These are phyloP conservation scores for Trachelus troglodyta DNA, from an alignment of 2,888 invertebrate genomes.

Conservation along the genomic window DNA sequence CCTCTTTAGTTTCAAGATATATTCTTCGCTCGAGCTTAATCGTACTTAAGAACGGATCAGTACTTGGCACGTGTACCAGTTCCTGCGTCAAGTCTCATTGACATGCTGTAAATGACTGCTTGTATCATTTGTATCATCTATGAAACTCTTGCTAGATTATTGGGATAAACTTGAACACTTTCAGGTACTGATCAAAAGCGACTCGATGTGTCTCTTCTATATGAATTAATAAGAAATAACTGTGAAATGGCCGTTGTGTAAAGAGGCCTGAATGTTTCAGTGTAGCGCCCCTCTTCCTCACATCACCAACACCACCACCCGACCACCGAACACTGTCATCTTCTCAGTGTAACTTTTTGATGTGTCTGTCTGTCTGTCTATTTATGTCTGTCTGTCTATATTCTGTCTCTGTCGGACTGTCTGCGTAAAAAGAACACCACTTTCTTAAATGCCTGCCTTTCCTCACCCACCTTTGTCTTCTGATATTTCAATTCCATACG, in stretches of 20 bases:
- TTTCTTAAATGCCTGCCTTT: conserved; percentile 5
- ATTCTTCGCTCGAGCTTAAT: background rate
- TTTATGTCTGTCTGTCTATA: conserved; percentile 29
- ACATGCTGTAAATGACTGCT: background rate
- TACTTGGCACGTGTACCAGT: background rate
- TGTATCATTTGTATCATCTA: background rate
- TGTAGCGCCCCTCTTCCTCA: conserved; percentile 63
- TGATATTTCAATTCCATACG: conserved; percentile 18
- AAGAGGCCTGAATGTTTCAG: conserved; percentile 62
- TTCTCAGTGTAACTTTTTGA: conserved; percentile 58
- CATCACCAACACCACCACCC: conserved; percentile 59
- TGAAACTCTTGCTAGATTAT: background rate
- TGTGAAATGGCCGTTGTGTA: conserved; percentile 55
- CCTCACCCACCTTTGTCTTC: conserved; percentile 24
- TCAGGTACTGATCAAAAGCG: conserved; percentile 24
- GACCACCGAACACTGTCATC: conserved; percentile 62
- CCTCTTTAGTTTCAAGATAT: background rate
- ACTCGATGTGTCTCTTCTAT: conserved; percentile 26
- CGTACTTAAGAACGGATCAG: background rate
- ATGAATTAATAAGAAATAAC: conserved; percentile 43
- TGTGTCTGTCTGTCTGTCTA: conserved; percentile 48
- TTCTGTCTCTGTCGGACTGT: conserved; percentile 3
- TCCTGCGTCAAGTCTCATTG: background rate
- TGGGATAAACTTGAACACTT: conserved; percentile 6
- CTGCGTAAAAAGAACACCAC: conserved; percentile 3